Conservation (phyloP, 1,140 invertebrate species). For the Centruroides vittatus region DNA sequence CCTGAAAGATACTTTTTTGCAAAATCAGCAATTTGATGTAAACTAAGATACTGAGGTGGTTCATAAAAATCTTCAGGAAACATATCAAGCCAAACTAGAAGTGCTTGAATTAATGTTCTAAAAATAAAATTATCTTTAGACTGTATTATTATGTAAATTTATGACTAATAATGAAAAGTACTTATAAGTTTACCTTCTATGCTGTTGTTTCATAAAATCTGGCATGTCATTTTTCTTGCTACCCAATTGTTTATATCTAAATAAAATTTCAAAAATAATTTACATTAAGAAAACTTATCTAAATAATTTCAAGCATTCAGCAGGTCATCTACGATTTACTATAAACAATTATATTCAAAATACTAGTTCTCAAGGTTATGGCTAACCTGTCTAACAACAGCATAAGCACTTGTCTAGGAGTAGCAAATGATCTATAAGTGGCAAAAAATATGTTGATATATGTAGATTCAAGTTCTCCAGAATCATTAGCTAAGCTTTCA, state of each 20-base stretch:
- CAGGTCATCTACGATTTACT: neutral
- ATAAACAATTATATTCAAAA: constrained; percentile 3
- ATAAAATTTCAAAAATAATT: constrained; percentile 5
- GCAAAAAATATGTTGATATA: constrained; percentile 96
- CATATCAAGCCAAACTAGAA: constrained; percentile 92
- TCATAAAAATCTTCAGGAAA: constrained; percentile 93
- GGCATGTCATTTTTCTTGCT: constrained; percentile 25
- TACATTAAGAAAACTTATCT: neutral
- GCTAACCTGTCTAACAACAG: constrained; percentile 60
- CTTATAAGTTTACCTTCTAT: constrained; percentile 42
- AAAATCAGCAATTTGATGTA: constrained; percentile 67
- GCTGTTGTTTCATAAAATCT: constrained; percentile 40
- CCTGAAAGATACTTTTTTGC: constrained; percentile 58
- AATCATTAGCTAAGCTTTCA: constrained; percentile 78
- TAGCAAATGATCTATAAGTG: constrained; percentile 78
- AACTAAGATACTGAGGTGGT: constrained; percentile 56
- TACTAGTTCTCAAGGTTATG: neutral
- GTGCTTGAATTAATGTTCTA: constrained; percentile 59
- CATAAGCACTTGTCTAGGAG: constrained; percentile 62
- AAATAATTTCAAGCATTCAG: neutral
- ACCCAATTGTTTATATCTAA: constrained; percentile 28
- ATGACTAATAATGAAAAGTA: too few species aligned
- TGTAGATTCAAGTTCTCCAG: constrained; percentile 90
- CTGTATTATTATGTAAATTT: too few species aligned
- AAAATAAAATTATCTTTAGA: constrained; percentile 3